phyloP scores from a whole-genome alignment of 2,113 vertebrate species.

The Pleuronectes platessa region DNA sequence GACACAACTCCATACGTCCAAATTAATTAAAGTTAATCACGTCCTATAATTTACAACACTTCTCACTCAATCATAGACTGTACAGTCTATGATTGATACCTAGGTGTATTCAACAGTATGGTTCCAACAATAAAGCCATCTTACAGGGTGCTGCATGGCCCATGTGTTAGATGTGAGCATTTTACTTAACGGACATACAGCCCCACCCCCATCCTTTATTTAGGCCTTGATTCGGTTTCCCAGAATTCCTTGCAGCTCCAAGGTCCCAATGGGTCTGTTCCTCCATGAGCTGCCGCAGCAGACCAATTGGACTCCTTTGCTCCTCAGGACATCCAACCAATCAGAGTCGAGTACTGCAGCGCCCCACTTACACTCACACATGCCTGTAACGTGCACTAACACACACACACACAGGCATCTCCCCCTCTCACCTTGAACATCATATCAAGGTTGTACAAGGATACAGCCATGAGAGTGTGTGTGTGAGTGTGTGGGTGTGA shows the following conservation, averaged over 20 bases:
- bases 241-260: slow-evolving; percentile 57
- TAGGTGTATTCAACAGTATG: too few species aligned
- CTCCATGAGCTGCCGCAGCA: slow-evolving; percentile 49
- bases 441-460: slow-evolving; percentile 53
- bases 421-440: slow-evolving; percentile 61
- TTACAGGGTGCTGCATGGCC: too few species aligned
- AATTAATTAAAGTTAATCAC: too few species aligned
- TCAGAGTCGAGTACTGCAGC: slow-evolving; percentile 29
- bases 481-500: slow-evolving; percentile 10
- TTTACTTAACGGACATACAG: neutral
- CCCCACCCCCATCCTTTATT: neutral
- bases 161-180: neutral
- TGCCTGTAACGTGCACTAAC: neutral
- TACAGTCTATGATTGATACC: too few species aligned
- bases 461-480: slow-evolving; percentile 7
- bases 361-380: slow-evolving; percentile 57
- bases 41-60: too few species aligned
- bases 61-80: too few species aligned
- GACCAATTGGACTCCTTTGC: slow-evolving; percentile 43
- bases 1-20: too few species aligned
- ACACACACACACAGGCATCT: slow-evolving; percentile 12
- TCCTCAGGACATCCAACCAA: slow-evolving; percentile 53
- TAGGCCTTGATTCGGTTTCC: slow-evolving; percentile 37
- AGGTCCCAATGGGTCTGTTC: slow-evolving; percentile 57
- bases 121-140: too few species aligned